A percentile compares a stretch with the other conserved stretches of the same genome.
phyloP scores from a whole-genome alignment of 2,888 invertebrate genomes.

The Chrysolina haemoptera region DNA sequence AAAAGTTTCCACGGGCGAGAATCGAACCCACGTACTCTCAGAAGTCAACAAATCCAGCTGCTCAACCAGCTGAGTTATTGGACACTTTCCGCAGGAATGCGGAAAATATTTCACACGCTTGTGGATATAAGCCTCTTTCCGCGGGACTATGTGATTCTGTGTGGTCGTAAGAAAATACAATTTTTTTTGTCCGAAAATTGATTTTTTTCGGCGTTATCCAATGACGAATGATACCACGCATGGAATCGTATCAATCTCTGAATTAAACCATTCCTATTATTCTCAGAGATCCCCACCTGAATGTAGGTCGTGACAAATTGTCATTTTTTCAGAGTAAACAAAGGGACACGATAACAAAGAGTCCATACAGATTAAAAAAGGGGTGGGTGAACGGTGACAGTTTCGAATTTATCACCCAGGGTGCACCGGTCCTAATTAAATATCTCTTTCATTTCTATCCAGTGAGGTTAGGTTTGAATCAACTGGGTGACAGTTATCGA shows the following conservation, averaged over 20 bases:
- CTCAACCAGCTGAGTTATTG: too few relatives aligned
- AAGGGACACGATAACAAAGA: conserved; percentile 44
- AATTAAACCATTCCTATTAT: conserved; percentile 27
- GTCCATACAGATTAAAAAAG: conserved; percentile 34
- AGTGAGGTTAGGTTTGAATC: conserved; percentile 21
- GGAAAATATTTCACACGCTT: too few relatives aligned
- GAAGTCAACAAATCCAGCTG: too few relatives aligned
- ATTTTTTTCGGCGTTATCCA: neutral
- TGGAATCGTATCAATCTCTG: conserved; percentile 25
- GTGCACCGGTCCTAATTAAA: conserved; percentile 30
- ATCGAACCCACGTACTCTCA: too few relatives aligned
- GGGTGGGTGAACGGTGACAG: conserved; percentile 36
- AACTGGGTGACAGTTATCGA: conserved; percentile 26
- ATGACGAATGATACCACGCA: conserved; percentile 30
- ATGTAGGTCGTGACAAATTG: conserved; percentile 47
- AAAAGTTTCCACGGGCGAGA: too few relatives aligned
- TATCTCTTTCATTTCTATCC: conserved; percentile 26
- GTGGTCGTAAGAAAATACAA: too few relatives aligned
- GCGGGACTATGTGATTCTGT: too few relatives aligned
- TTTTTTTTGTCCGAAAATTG: neutral
- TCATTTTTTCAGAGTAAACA: conserved; percentile 44
- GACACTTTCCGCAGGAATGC: too few relatives aligned
- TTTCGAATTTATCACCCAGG: conserved; percentile 41
- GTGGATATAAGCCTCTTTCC: too few relatives aligned
- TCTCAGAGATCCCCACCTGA: conserved; percentile 35